Evolutionary conservation across 2,113 vertebrate genomes (phyloP), one percentile per base, ranked within the genome.

Genomic region (Kryptolebias marmoratus): DNA sequence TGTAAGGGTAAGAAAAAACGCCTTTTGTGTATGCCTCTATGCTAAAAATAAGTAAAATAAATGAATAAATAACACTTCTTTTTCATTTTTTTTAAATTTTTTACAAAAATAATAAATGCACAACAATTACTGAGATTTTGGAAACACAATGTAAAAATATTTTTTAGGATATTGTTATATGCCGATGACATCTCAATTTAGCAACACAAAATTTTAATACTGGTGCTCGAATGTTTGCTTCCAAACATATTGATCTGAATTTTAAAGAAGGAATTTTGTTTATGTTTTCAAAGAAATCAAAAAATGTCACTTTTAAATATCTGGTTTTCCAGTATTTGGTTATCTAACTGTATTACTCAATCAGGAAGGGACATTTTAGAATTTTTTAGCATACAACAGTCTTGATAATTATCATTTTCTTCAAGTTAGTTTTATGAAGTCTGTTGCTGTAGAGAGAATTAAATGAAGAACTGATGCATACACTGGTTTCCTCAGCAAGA

Each of bases 161-260:
- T 57, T 12, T 22, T 45, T 15, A 3, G 1, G 30, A 61, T 65
- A 39, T 53, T 16, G 63, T 32, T 75, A 16, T 75, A 47, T 3
- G 4, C 28, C 47, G 78, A 87, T 71, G 78, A 87, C 36, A 56
- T 15, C 56, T 48, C 22, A 49, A 39, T 80, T 10, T 14, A 69
- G 13, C 70, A 68, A 11, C 6, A 73, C 4, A 0, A 44, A 53
- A 63, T 59, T 30, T 61, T 13, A 30, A 58, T 2, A 47, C 36
- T 12, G 0, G 15, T 52, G 4, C 4, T 59, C 22, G 22, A 3
- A 54, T 55, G 28, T n/a, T 1, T n/a, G 14, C 18, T n/a, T 50
- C 7, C 52, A 65, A 72, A 32, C 32, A 5, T 15, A 8, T 14
- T 10, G 7, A 57, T 14, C 1, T 18, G 5, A 9, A 56, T 1